Conservation (phyloP, 2,888 invertebrate species). For the Lobophora halterata region DNA sequence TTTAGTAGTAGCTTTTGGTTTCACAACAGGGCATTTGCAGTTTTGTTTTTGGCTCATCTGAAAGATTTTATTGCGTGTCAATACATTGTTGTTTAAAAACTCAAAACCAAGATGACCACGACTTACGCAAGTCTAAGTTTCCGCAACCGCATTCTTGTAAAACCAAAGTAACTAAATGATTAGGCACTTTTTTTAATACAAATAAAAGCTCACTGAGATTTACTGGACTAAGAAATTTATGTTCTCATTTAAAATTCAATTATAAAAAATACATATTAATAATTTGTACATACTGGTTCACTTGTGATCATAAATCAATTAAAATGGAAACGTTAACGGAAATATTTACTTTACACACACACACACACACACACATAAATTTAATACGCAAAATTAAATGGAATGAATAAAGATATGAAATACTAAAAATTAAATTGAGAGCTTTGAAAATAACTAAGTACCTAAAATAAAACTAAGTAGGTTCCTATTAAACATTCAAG, state of each 20-base stretch:
- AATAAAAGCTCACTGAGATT: neutral
- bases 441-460: conserved; percentile 1
- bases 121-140: too few species aligned
- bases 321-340: neutral
- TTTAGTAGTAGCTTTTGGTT: conserved; percentile 3
- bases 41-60: neutral
- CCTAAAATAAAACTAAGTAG: conserved; percentile 11
- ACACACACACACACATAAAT: conserved; percentile 8
- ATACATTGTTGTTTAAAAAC: too few species aligned
- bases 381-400: conserved; percentile 8
- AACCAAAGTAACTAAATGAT: conserved; percentile 5
- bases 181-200: neutral
- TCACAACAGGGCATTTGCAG: conserved; percentile 3
- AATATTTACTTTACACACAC: conserved; percentile 6
- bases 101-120: too few species aligned
- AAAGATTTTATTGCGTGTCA: too few species aligned
- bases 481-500: conserved; percentile 12
- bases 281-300: too few species aligned
- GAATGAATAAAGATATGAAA: conserved; percentile 17
- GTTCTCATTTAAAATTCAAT: too few species aligned
- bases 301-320: neutral
- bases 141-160: conserved; percentile 3
- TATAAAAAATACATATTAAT: too few species aligned
- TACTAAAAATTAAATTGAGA: conserved; percentile 4
- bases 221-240: too few species aligned